Conservation (phyloP, 2,888 invertebrate species). For the Eupeodes luniger region DNA sequence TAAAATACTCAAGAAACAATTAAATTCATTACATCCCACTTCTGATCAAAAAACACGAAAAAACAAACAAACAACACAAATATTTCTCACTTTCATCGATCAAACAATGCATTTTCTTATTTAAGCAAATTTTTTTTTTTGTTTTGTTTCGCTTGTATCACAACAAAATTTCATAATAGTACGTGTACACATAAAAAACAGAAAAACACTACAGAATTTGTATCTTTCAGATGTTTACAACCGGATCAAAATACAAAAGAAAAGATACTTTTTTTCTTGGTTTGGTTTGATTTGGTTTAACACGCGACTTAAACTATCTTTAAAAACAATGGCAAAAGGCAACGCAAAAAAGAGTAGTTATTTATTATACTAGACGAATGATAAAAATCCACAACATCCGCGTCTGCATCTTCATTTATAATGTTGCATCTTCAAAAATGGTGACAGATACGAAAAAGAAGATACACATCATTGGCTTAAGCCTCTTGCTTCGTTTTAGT, state of each 20-base stretch:
- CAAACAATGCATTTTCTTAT: constrained; percentile 47
- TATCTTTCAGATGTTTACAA: constrained; percentile 7
- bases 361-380: neutral
- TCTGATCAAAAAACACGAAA: constrained; percentile 15
- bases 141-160: neutral
- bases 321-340: constrained; percentile 1
- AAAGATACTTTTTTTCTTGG: no score
- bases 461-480: constrained; percentile 36
- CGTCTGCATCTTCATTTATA: constrained; percentile 46
- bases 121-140: neutral
- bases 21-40: constrained; percentile 49
- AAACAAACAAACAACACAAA: neutral
- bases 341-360: constrained; percentile 19
- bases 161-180: constrained; percentile 47
- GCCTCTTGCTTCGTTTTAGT: neutral
- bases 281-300: neutral
- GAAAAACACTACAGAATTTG: constrained; percentile 8
- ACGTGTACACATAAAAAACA: neutral
- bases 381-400: constrained; percentile 51
- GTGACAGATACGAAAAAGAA: constrained; percentile 38
- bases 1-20: constrained; percentile 26
- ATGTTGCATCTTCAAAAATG: constrained; percentile 61
- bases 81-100: constrained; percentile 58
- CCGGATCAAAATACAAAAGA: constrained; percentile 26
- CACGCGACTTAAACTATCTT: constrained; percentile 49